Evolutionary conservation across 2,113 vertebrate species (phyloP).

Genomic region (Prinia subflava): DNA sequence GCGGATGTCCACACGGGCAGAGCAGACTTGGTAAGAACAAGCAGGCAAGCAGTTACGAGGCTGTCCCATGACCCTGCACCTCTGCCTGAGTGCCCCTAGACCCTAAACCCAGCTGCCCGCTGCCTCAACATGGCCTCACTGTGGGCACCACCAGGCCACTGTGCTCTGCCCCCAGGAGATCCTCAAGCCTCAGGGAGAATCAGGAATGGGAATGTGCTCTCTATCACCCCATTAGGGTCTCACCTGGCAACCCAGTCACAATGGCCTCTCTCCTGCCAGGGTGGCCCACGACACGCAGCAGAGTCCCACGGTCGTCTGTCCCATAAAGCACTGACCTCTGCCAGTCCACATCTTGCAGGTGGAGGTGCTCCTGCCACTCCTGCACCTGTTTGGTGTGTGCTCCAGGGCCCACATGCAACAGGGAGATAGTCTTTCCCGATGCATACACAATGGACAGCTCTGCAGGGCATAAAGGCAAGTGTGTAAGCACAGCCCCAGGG

Average conservation of each 20-base stretch:
- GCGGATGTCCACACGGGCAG: conserved; percentile 76
- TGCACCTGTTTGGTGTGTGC: conserved; percentile 50
- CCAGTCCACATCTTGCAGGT: conserved; percentile 86
- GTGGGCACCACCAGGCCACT: background rate
- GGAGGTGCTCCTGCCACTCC: conserved; percentile 64
- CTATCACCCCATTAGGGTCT: background rate
- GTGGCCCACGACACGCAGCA: conserved; percentile 68
- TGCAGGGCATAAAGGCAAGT: background rate
- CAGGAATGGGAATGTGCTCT: background rate
- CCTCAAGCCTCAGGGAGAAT: background rate
- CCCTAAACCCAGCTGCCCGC: background rate
- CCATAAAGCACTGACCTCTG: conserved; percentile 80
- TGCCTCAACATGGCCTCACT: fast-evolving
- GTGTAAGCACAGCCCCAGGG: background rate
- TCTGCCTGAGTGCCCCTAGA: background rate
- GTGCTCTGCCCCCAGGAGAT: background rate
- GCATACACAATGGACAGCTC: conserved; percentile 81
- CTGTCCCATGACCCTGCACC: background rate
- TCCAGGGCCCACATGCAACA: conserved; percentile 73
- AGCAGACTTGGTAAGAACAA: conserved; percentile 73
- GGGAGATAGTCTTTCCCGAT: conserved; percentile 63
- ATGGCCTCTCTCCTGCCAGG: conserved; percentile 68
- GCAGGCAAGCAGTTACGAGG: background rate
- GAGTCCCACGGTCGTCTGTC: conserved; percentile 74
- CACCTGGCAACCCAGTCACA: conserved; percentile 74